Base-by-base conservation (phyloP, 2,888 invertebrate species). In the Onthophagus sagittarius region DNA sequence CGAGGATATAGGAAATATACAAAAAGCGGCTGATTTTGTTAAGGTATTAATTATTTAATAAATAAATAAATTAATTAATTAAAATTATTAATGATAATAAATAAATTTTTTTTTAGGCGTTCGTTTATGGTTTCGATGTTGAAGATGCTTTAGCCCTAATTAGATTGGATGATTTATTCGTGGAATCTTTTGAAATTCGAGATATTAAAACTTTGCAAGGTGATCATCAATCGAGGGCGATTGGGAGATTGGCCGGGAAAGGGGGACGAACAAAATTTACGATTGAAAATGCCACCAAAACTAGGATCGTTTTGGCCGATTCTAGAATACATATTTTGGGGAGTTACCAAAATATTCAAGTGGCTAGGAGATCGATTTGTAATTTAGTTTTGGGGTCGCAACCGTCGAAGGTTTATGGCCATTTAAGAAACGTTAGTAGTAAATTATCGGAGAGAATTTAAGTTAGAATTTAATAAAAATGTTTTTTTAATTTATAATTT, bases 261-360 rank as follows among this genome's bases (percentile, higher is more conserved):
- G 96, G 96, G 15, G 98, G 98, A 23, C 90, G 96, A 76, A 99
- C 98, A 0, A 99, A 98, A 84, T 98, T 95, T 83, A 98, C 98
- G 0, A 99, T 99, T 80, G 99, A 99, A 87, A 99, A 99, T 86
- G 96, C 95, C 0, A 99, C 99, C 0, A 98, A 98, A 87, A 99
- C 99, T 0, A 91, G 99, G 83, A 98, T 99, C 82, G 96, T 99
- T 23, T 87, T 99, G 76, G 99, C 99, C 15, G 98, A 99, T 83
- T 92, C 94, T 15, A 98, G 97, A 89, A 94, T 99, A 77, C 98
- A 99, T 83, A 94, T 99, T 78, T 88, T 99, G 76, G 99, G 99
- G 67, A 98, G 98, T 80, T 99, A 93, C 84, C 96, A 98, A 86
- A 99, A 99, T 83, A 97, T 99, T 77, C 95, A 95, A 77, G 85